Conservation (phyloP, 2,797 vertebrate genomes). For the Dipus sagitta region DNA sequence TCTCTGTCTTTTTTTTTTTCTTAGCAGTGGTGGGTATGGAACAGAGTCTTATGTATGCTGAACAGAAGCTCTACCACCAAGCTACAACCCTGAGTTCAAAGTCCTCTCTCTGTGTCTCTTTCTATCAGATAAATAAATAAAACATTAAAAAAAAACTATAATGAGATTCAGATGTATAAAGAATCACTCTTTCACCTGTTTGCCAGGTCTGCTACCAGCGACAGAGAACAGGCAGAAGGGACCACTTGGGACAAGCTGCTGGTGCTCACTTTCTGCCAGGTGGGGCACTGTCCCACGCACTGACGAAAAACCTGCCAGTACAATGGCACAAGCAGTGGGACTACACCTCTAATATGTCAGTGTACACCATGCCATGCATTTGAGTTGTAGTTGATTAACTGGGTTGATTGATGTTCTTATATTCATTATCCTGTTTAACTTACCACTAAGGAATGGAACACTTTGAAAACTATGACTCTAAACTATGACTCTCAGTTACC, state of each 20-base stretch:
- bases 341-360: not conserved
- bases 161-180: not conserved
- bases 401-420: not conserved
- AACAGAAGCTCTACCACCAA: not conserved
- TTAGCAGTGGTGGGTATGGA: not conserved
- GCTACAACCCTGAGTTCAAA: no score
- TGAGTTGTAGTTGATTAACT: not conserved
- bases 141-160: not conserved
- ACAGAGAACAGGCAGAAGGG: not conserved
- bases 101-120: no score
- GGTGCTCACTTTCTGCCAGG: not conserved
- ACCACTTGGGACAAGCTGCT: not conserved
- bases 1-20: not conserved
- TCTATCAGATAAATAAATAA: no score
- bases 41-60: not conserved
- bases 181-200: not conserved
- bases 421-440: not conserved
- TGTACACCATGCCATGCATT: not conserved
- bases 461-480: not conserved
- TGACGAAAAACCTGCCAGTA: not conserved
- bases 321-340: not conserved
- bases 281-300: not conserved
- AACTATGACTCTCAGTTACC: not conserved
- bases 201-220: not conserved
- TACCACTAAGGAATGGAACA: not conserved